Base-by-base conservation (phyloP, 2,797 vertebrate species). In the Odontamblyopus rebecca region DNA sequence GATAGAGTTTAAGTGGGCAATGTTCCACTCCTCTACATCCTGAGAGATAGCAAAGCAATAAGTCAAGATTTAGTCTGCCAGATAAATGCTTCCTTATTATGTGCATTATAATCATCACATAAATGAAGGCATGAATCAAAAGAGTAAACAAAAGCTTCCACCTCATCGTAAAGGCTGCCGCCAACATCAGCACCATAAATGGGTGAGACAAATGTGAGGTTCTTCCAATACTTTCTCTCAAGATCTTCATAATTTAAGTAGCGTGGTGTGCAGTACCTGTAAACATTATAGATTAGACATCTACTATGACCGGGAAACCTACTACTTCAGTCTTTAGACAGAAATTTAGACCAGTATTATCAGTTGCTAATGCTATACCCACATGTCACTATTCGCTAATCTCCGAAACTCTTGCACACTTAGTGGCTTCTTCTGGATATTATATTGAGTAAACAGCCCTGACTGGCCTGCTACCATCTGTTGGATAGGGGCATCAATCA, bases 211-310 rank as follows among this genome's bases (percentile, higher is more conserved):
- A 99, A 98, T 23, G 96, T 99, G 87, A 99, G 93, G 87, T 99
- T 99, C 91, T 95, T 98, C 98, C 98, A 99, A 77, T 99, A 99
- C 90, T 99, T 99, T 79, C 97, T 95, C 78, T 98, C 98, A 81
- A 99, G 92, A 85, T 99, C 98, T 92, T 99, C 96, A 85, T 96
- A 99, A 85, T 98, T 97, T 89, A 95, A 74, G 72, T 97, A 95
- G 77, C 96, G 95, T 72, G 97, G 98, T 57, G 97, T 98, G 81
- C 96, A 96, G 72, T 98, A 98, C 89, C 98, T 99, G 85, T 68
- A 51, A 70, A 86, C 1, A 15, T 66, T 54, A 69, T 3, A 23
- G 35, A 38, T 38, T 38, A 1, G 57, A 32, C 4, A 53, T 18
- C 15, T 11, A 53, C 23, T 50, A 50, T 27, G 18, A 66, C 5